Conservation (phyloP, 1,140 invertebrate species). For the Pemphigus obesinymphae region DNA sequence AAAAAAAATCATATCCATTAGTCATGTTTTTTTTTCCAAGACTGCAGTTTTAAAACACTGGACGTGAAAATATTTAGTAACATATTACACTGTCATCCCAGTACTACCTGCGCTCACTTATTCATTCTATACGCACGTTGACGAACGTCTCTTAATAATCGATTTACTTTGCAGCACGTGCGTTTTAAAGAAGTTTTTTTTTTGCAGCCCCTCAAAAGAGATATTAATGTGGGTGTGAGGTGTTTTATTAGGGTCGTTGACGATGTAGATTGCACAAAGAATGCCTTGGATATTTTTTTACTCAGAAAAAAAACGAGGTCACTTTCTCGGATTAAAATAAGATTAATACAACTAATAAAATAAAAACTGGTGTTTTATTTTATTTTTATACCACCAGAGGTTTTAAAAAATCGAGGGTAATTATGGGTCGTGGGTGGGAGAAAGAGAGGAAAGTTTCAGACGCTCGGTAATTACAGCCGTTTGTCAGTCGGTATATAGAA, state of each 20-base stretch:
- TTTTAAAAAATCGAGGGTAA: conserved; percentile 32
- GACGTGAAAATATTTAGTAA: background rate
- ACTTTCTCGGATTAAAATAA: conserved; percentile 25
- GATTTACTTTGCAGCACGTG: background rate
- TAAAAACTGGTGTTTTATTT: conserved; percentile 23
- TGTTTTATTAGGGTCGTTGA: conserved; percentile 21
- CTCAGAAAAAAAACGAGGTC: conserved; percentile 32
- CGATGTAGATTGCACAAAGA: background rate
- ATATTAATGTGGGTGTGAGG: background rate
- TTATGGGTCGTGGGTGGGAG: background rate
- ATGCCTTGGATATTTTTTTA: background rate
- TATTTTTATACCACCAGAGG: background rate
- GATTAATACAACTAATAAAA: conserved; percentile 34
- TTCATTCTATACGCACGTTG: too few relatives aligned
- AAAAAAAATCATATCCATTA: too few relatives aligned
- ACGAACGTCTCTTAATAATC: background rate
- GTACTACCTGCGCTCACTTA: background rate
- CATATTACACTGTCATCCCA: background rate
- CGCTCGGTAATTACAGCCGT: conserved; percentile 34
- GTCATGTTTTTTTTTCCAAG: too few relatives aligned
- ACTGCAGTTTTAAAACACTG: background rate
- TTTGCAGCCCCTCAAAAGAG: background rate
- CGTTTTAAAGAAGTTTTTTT: background rate
- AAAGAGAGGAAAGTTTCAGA: conserved; percentile 26
- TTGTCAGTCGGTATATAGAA: conserved; percentile 12